phyloP scores from a whole-genome alignment of 2,888 invertebrate species.

The Cheilosia scutellata region DNA sequence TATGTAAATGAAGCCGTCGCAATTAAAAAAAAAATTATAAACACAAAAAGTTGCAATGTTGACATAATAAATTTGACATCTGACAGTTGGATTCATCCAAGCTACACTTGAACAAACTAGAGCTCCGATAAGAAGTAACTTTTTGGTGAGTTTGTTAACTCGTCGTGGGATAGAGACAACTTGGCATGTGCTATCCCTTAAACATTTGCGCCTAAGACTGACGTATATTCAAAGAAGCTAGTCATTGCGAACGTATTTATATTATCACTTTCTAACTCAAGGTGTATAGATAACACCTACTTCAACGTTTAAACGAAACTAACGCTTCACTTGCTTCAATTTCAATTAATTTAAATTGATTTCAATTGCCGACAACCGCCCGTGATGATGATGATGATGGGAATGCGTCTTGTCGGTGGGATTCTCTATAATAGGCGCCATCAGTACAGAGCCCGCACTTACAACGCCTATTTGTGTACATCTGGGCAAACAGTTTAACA shows the following conservation, averaged over 20 bases:
- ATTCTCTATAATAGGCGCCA: slow-evolving; percentile 40
- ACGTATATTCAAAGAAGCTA: not conserved
- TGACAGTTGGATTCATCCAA: slow-evolving; percentile 25
- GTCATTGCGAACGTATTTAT: slow-evolving; percentile 10
- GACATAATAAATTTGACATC: not conserved
- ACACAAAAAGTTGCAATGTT: not conserved
- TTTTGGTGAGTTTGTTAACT: not conserved
- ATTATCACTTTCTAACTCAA: slow-evolving; percentile 5
- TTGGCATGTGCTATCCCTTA: not conserved
- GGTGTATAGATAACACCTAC: slow-evolving; percentile 37
- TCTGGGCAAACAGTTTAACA: slow-evolving; percentile 39
- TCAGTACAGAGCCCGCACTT: slow-evolving; percentile 29
- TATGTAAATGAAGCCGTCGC: slow-evolving; percentile 10
- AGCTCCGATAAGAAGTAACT: not conserved
- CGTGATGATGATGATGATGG: not conserved
- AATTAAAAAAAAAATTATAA: not conserved
- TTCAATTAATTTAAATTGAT: slow-evolving; percentile 56
- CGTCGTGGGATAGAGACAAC: not conserved
- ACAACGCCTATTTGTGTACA: not conserved
- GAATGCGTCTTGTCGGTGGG: slow-evolving; percentile 24
- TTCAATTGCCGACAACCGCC: slow-evolving; percentile 44
- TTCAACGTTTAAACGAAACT: slow-evolving; percentile 28
- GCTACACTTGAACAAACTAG: not conserved
- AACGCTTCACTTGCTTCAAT: slow-evolving; percentile 24
- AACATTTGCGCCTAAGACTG: not conserved